Evolutionary conservation across 2,888 invertebrate species (phyloP).

Genomic region (Seira musarum): DNA sequence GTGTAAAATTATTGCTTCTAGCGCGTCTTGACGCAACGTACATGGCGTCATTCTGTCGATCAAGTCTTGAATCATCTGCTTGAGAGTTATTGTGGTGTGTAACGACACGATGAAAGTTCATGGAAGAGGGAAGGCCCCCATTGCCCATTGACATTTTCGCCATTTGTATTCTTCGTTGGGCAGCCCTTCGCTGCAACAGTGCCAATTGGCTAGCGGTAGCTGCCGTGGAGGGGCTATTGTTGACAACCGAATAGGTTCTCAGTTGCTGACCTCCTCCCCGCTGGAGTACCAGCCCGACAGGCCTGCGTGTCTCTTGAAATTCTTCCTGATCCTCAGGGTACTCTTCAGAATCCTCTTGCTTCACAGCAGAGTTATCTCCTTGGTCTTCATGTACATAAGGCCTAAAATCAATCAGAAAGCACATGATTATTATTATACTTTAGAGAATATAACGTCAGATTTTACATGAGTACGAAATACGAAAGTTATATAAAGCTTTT

Average conservation of each 20-base stretch:
- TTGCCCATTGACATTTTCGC: constrained; percentile 69
- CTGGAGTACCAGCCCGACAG: constrained; percentile 40
- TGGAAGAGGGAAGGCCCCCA: constrained; percentile 53
- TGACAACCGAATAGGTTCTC: constrained; percentile 47
- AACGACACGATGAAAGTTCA: constrained; percentile 51
- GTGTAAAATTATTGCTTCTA: constrained; percentile 69
- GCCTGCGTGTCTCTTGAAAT: constrained; percentile 35
- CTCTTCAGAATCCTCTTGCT: constrained; percentile 41
- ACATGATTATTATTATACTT: no score
- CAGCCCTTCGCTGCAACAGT: constrained; percentile 60
- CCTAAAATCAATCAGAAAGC: constrained; percentile 54
- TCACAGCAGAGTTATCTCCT: constrained; percentile 51
- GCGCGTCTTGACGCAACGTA: constrained; percentile 68
- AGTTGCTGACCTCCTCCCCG: constrained; percentile 17
- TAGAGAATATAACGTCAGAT: constrained; percentile 28
- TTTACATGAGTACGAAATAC: no score
- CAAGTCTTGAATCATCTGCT: constrained; percentile 43
- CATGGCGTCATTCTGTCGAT: constrained; percentile 66
- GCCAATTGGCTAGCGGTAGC: constrained; percentile 39
- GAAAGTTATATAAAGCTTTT: no score
- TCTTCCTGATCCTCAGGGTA: constrained; percentile 43
- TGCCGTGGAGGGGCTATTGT: constrained; percentile 32
- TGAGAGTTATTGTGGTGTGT: constrained; percentile 18
- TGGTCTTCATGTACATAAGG: constrained; percentile 69
- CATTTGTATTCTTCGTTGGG: constrained; percentile 67